Conservation (phyloP, 2,113 vertebrate species). For the Phalacrocorax aristotelis region DNA sequence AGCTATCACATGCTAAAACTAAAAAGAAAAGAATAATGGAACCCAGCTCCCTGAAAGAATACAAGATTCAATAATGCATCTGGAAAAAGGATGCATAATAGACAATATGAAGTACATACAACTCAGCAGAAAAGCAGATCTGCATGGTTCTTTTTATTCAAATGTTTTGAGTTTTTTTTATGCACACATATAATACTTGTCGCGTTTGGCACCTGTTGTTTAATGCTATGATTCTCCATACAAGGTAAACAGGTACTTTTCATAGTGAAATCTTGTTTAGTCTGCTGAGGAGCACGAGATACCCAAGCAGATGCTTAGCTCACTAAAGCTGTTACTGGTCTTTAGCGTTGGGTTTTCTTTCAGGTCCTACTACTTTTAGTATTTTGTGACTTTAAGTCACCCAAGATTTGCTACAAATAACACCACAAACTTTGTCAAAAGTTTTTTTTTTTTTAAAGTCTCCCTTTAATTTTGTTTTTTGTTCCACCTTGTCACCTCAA, state of each 20-base stretch:
- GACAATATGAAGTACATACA: not conserved
- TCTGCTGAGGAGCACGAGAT: not conserved
- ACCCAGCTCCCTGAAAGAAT: not conserved
- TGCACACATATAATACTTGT: not conserved
- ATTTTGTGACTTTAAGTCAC: not conserved
- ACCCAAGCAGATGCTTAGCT: not conserved
- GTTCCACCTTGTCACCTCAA: not conserved
- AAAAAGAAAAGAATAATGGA: not conserved
- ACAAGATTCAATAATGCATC: not conserved
- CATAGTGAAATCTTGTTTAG: not conserved
- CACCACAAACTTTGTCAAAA: not conserved
- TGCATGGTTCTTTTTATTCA: not conserved
- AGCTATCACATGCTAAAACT: not conserved
- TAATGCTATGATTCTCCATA: not conserved
- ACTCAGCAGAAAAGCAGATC: not conserved
- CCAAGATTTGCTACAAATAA: not conserved
- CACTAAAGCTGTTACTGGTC: not conserved
- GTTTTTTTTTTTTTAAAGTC: not conserved
- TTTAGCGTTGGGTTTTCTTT: not conserved
- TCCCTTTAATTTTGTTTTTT: not conserved
- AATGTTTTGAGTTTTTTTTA: not conserved
- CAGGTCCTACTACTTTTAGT: not conserved
- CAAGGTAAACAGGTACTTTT: not conserved
- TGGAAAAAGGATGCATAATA: not conserved
- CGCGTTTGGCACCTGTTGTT: not conserved